These are phyloP conservation scores for Chelidonichthys spinosus DNA, from an alignment of 2,797 vertebrate species.

Conservation along the genomic window DNA sequence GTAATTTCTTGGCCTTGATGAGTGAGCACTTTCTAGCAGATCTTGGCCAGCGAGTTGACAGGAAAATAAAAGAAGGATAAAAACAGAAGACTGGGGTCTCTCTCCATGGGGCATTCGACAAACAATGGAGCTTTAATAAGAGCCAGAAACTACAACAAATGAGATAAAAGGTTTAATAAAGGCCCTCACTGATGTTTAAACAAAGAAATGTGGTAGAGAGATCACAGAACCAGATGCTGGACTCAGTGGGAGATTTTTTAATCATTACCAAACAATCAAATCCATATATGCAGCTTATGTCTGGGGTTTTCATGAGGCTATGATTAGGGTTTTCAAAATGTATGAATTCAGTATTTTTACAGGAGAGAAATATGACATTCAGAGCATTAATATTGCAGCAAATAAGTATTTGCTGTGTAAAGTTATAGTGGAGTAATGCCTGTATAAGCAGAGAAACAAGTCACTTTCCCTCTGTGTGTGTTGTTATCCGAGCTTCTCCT, in stretches of 20 bases:
- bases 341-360: not conserved
- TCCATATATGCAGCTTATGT: slow-evolving; percentile 17
- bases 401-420: too few species aligned
- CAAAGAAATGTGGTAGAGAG: slow-evolving; percentile 30
- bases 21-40: slow-evolving; percentile 27
- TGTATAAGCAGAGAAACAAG: too few species aligned
- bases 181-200: slow-evolving; percentile 26
- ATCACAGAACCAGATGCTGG: slow-evolving; percentile 29
- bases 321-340: not conserved
- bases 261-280: slow-evolving; percentile 16
- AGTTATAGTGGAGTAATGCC: too few species aligned
- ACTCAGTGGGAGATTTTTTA: not conserved
- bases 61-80: slow-evolving; percentile 26
- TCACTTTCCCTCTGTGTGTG: too few species aligned
- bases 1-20: slow-evolving; percentile 15
- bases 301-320: slow-evolving; percentile 2
- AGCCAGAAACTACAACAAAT: slow-evolving; percentile 30
- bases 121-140: slow-evolving; percentile 52
- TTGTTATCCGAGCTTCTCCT: too few species aligned
- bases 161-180: slow-evolving; percentile 32
- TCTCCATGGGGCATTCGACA: not conserved
- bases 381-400: too few species aligned
- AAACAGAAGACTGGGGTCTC: slow-evolving; percentile 17
- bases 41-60: slow-evolving; percentile 33
- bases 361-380: not conserved